Evolutionary conservation across 2,113 vertebrate species (phyloP).

Genomic region (Dicrurus megarhynchus): DNA sequence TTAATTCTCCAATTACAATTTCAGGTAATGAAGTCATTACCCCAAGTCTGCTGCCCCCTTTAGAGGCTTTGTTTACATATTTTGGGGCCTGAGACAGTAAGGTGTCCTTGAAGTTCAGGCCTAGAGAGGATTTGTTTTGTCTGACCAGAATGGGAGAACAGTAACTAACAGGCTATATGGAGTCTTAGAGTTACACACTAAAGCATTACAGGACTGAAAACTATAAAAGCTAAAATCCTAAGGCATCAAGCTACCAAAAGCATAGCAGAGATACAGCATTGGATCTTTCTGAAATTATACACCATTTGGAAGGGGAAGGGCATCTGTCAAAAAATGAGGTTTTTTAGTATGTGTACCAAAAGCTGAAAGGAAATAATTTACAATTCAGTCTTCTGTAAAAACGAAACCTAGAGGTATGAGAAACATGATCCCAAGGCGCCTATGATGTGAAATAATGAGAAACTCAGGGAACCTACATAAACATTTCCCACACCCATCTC

Average conservation of each 20-base stretch:
- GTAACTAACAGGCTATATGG: background rate
- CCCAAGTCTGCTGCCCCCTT: background rate
- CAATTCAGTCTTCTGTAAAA: background rate
- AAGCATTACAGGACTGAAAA: background rate
- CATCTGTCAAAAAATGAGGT: background rate
- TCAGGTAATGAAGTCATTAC: background rate
- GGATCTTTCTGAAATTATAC: background rate
- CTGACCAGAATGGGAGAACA: background rate
- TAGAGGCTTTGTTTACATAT: background rate
- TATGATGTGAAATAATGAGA: background rate
- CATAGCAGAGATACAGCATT: accelerated
- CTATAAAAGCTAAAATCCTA: background rate
- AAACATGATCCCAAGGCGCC: background rate
- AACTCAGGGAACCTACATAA: background rate
- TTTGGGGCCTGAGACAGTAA: background rate
- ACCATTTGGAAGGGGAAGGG: background rate
- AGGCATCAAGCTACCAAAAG: background rate
- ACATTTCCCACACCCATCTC: background rate
- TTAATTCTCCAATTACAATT: background rate
- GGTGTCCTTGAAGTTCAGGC: background rate
- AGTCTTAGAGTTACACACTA: background rate
- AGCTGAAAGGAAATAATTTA: background rate
- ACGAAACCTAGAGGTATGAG: background rate
- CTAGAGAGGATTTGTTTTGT: background rate
- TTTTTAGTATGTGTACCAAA: background rate